Evolutionary conservation across 2,113 vertebrate genomes (phyloP).

Genomic region (Tauraco erythrolophus): DNA sequence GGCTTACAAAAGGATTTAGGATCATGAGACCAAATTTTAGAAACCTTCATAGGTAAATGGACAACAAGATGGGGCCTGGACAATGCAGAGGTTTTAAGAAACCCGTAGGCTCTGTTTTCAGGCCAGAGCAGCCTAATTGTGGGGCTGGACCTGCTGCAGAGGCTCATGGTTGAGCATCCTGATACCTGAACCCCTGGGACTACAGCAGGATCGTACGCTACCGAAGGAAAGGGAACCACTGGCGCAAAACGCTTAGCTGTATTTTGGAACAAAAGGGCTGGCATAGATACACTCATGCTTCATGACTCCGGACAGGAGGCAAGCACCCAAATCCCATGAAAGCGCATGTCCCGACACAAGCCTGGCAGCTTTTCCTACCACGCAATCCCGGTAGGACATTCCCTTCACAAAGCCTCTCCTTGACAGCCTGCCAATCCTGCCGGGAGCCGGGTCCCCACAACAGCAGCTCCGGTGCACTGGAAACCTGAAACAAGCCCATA

Average conservation of each 20-base stretch:
- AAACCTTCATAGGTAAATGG: not conserved
- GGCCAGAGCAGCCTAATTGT: not conserved
- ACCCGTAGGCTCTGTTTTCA: not conserved
- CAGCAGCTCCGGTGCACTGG: rapidly evolving
- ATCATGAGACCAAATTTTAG: not conserved
- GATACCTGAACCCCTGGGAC: not conserved
- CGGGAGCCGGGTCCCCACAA: not conserved
- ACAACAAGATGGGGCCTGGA: not conserved
- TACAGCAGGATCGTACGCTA: rapidly evolving
- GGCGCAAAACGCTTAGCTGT: not conserved
- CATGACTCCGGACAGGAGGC: not conserved
- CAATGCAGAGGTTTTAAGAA: not conserved
- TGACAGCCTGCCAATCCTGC: not conserved
- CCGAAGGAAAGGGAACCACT: not conserved
- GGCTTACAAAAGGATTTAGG: not conserved
- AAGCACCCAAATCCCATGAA: not conserved
- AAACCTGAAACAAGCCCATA: not conserved
- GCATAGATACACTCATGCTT: not conserved
- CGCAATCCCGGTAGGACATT: not conserved
- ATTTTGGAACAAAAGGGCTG: not conserved
- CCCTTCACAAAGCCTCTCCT: not conserved
- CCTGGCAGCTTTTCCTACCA: not conserved
- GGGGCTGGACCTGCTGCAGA: not conserved
- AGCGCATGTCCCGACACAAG: not conserved
- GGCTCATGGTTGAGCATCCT: not conserved